Evolutionary conservation across 2,888 invertebrate genomes (phyloP).

Genomic region (Cyaniris semiargus): DNA sequence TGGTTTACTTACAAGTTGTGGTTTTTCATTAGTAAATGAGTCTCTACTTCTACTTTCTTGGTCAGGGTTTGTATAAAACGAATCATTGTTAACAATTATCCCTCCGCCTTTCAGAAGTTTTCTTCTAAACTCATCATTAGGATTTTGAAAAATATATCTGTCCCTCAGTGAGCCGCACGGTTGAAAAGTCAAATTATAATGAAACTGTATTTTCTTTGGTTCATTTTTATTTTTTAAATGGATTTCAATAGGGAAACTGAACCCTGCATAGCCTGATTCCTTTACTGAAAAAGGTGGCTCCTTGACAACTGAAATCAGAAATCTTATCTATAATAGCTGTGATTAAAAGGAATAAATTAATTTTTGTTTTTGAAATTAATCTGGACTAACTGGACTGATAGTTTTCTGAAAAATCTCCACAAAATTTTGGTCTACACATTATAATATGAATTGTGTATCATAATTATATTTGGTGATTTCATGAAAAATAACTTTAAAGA

Average conservation of each 20-base stretch:
- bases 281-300: conserved; percentile 94
- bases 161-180: conserved; percentile 88
- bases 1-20: conserved; percentile 85
- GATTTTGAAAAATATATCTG: conserved; percentile 90
- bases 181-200: conserved; percentile 93
- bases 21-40: conserved; percentile 79
- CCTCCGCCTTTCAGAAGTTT: conserved; percentile 94
- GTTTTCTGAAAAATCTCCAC: background rate
- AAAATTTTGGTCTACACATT: no score
- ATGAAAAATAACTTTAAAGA: background rate
- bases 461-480: no score
- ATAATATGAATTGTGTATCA: no score
- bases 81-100: conserved; percentile 71
- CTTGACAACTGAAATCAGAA: conserved; percentile 86
- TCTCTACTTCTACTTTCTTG: conserved; percentile 81
- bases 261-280: conserved; percentile 98
- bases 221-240: conserved; percentile 94
- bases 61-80: conserved; percentile 73
- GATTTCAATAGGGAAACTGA: conserved; percentile 93
- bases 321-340: conserved; percentile 1
- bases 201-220: conserved; percentile 90
- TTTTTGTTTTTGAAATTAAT: background rate
- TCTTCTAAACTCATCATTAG: conserved; percentile 93
- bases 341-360: background rate
- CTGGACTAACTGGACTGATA: background rate